Evolutionary conservation across 1,140 invertebrate genomes (phyloP), one percentile per base, ranked within the genome.

Genomic region (Lepidotrigona ventralis): DNA sequence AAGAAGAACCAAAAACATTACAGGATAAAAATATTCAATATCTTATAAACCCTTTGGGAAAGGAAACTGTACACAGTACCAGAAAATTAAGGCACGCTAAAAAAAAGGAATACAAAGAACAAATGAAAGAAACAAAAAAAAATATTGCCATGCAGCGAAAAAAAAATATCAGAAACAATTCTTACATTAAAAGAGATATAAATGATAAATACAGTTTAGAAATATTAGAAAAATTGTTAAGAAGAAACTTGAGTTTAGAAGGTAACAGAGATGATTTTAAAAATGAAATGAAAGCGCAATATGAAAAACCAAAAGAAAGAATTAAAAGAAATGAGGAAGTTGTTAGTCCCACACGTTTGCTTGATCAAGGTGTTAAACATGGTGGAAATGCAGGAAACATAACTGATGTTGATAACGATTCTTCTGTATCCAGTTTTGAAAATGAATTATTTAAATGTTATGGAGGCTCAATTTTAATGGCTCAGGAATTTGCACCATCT

Each of bases 401-500:
- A 68, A 95, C 95, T 0, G 87, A 94, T 71, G 75, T 89, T 14
- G 92, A 95, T 60, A 95, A 96, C 75, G 96, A 95, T 78, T 95
- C 95, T 46, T 96, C 96, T 17, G 94, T 96, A 63, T 97, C 97
- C 0, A 97, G 97, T 92, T 97, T 97, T 92, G 97, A 97, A 94
- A 96, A 95, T 79, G 96, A 95, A 78, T 93, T 97, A n/a, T 92
- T 97, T 26, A 95, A 95, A 58, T 98, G 97, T 90, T 97, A 97
- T 84, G 95, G 96, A 79, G 96, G 97, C 0, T 95, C 96, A 74
- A 96, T 97, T 74, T 90, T 98, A 26, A 93, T 97, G 19, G 95
- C 95, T 58, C 94, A 96, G 88, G 95, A 95, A 86, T 97, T 97
- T 90, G 94, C 95, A 58, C 95, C 95, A 8, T 96, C 96, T 26